Percentiles rank a stretch among this genome's conserved stretches.
Conservation (phyloP, 2,888 invertebrate species). For the Heteromurus nitidus region DNA sequence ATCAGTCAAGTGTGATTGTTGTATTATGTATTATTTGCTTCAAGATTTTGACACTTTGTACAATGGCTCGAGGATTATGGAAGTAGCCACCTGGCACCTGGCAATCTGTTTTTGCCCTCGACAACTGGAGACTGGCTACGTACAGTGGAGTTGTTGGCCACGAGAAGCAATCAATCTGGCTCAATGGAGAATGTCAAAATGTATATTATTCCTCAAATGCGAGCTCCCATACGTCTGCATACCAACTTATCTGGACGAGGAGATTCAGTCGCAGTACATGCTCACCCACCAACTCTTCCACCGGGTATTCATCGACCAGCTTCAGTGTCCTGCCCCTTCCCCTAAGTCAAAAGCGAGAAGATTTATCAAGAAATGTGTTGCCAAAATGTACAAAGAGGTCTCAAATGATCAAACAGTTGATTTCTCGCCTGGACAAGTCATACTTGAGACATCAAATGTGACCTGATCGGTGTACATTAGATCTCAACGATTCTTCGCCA, state of each 20-base stretch:
- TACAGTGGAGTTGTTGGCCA: too few species aligned
- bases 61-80: too few species aligned
- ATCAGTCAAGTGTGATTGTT: too few species aligned
- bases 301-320: not conserved
- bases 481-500: too few species aligned
- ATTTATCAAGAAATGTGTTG: conserved; percentile 27
- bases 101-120: too few species aligned
- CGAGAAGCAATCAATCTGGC: not conserved
- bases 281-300: not conserved
- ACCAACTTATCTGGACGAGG: not conserved
- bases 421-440: conserved; percentile 40
- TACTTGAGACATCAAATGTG: conserved; percentile 26
- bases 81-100: too few species aligned
- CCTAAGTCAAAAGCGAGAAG: not conserved
- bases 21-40: too few species aligned
- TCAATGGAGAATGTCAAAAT: not conserved
- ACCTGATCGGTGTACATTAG: conserved; percentile 62
- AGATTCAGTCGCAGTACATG: not conserved
- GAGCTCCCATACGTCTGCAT: not conserved
- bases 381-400: conserved; percentile 56
- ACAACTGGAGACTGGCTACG: too few species aligned
- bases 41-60: too few species aligned
- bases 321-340: not conserved
- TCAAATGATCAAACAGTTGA: too few species aligned
- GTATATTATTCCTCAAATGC: not conserved